These are phyloP conservation scores for Benitochromis conjunctus DNA, from an alignment of 2,113 vertebrate genomes.

Conservation along the genomic window DNA sequence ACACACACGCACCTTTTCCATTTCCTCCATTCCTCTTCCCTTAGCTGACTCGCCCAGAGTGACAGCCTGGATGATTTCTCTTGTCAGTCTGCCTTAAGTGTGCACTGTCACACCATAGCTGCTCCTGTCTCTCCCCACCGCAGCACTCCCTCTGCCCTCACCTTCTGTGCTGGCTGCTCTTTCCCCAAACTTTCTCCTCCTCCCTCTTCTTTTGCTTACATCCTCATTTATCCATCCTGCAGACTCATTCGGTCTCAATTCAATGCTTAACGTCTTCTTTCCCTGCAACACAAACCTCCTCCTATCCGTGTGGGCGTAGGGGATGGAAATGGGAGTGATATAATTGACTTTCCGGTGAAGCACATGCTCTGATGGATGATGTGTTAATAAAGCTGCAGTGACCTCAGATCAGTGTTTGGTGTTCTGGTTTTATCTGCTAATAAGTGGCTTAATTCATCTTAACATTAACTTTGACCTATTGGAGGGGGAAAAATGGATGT, in stretches of 20 bases:
- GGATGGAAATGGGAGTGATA: constrained; percentile 4
- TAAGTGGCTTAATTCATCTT: neutral
- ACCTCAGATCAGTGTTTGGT: neutral
- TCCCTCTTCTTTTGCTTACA: neutral
- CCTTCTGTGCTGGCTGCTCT: constrained; percentile 1
- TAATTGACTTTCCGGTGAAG: constrained; percentile 17
- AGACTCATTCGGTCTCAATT: constrained; percentile 4
- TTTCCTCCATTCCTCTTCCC: constrained; percentile 1
- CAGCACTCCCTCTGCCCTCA: constrained; percentile 2
- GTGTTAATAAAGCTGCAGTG: constrained; percentile 6
- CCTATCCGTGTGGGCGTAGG: neutral
- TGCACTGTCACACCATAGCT: constrained; percentile 42
- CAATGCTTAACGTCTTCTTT: neutral
- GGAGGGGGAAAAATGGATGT: neutral
- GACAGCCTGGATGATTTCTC: constrained; percentile 57
- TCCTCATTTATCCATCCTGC: neutral
- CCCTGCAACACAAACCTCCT: neutral
- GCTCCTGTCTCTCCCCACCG: neutral
- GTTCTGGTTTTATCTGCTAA: neutral
- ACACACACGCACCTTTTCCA: constrained; percentile 12
- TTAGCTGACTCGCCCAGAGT: constrained; percentile 37
- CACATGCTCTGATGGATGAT: neutral
- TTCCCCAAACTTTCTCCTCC: neutral
- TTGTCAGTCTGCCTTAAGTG: constrained; percentile 65
- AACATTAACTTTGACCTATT: neutral